Percentiles rank a stretch among this genome's conserved stretches.
These are phyloP conservation scores for Acridotheres tristis DNA, from an alignment of 2,797 vertebrate genomes.

Conservation along the genomic window DNA sequence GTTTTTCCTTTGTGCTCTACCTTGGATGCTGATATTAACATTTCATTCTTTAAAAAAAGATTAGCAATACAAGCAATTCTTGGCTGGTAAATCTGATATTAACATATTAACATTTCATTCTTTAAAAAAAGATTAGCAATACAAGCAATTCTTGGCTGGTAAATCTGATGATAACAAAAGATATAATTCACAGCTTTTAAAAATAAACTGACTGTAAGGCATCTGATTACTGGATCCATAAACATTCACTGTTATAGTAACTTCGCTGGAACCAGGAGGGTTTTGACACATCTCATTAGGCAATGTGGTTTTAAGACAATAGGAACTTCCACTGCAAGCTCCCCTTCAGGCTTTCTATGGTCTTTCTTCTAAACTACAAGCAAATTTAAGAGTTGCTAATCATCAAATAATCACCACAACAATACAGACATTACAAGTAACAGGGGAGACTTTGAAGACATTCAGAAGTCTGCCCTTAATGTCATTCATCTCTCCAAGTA, in stretches of 20 bases:
- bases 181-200: neutral
- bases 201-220: neutral
- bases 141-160: neutral
- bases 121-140: neutral
- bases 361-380: neutral
- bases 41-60: neutral
- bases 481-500: neutral
- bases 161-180: neutral
- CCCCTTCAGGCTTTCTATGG: neutral
- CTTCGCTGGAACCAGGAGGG: neutral
- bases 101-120: neutral
- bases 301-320: neutral
- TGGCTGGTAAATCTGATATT: neutral
- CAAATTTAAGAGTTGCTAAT: neutral
- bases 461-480: neutral
- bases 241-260: neutral
- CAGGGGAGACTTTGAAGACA: neutral
- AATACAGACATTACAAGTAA: neutral
- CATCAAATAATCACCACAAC: neutral
- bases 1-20: neutral
- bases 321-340: neutral
- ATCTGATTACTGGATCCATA: neutral
- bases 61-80: neutral
- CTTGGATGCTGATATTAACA: neutral
- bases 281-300: slow-evolving; percentile 7